Base-by-base conservation (phyloP, 2,797 vertebrate species). In the Rhyacichthys aspro region DNA sequence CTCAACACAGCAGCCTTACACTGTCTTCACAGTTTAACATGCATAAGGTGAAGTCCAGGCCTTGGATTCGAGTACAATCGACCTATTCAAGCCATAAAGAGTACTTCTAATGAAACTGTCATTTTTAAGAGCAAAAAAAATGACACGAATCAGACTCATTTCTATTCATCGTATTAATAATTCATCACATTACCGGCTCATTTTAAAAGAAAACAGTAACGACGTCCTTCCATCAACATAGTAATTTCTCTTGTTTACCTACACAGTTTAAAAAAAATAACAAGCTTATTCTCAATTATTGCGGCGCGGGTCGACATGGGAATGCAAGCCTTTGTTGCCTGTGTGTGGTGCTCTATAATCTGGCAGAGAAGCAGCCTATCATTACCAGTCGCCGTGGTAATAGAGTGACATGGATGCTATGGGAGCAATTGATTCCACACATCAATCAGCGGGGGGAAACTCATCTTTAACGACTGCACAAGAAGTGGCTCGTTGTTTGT, bases 351-450 rank as follows among this genome's bases (percentile, higher is more conserved):
- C 87, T 86, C 90, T 90, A 86, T 92, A 93, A 93, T 93, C 91
- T 91, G 85, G 82, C 75, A 77, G 84, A 74, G 85, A 89, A 80
- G 36, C 88, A 92, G 90, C 85, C 92, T 90, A 87, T 92, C 91
- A 92, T 93, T 93, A 93, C 87, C 88, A 86, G 78, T 69, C 84
- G 81, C 77, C 77, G 84, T 70, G 75, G 89, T 91, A 92, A 92
- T 92, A 90, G 91, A 91, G 82, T 91, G 91, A 93, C 91, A 92
- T 87, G 84, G 91, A 93, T 93, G 91, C 90, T 86, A 92, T 90
- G 83, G 88, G 88, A 93, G 87, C 90, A 92, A 93, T 93, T 92
- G 91, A 91, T 92, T 92, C 90, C 86, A 86, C 89, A 88, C 90
- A 92, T 91, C 92, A 93, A 92, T 93, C 91, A 93, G 86, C 72